phyloP scores from a whole-genome alignment of 2,888 invertebrate species.

The Diplazon laetatorius region DNA sequence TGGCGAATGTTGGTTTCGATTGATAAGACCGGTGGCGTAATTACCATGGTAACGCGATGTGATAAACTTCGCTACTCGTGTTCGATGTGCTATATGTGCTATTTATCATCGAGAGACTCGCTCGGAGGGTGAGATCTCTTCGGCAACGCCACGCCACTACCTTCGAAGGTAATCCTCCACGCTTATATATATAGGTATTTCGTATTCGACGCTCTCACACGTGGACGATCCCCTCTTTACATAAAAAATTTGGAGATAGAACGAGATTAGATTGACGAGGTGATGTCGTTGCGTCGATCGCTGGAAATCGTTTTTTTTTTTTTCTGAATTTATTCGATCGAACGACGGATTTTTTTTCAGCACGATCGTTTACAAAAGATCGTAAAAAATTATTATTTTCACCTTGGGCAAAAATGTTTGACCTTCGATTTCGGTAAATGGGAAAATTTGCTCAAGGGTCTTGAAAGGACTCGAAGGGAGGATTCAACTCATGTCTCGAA shows the following conservation, averaged over 20 bases:
- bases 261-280: slow-evolving; percentile 71
- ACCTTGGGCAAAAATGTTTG: too few relatives aligned
- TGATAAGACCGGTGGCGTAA: slow-evolving; percentile 68
- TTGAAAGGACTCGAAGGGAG: too few relatives aligned
- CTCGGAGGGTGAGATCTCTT: slow-evolving; percentile 23
- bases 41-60: slow-evolving; percentile 76
- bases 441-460: too few relatives aligned
- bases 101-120: slow-evolving; percentile 58
- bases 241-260: slow-evolving; percentile 48
- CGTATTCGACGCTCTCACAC: slow-evolving; percentile 71
- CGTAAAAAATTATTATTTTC: too few relatives aligned
- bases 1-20: slow-evolving; percentile 64
- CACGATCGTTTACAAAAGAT: neutral
- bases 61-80: slow-evolving; percentile 72
- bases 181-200: slow-evolving; percentile 74
- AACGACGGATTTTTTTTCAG: neutral
- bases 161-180: slow-evolving; percentile 33
- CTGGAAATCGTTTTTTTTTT: slow-evolving; percentile 42
- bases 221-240: slow-evolving; percentile 67
- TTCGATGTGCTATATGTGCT: slow-evolving; percentile 74
- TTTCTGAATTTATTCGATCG: neutral
- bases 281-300: slow-evolving; percentile 36
- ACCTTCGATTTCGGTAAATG: too few relatives aligned
- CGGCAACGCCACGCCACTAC: neutral
- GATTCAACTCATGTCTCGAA: too few relatives aligned